These are phyloP conservation scores for Amphilophus citrinellus DNA, from an alignment of 2,113 vertebrate genomes.

Conservation along the genomic window DNA sequence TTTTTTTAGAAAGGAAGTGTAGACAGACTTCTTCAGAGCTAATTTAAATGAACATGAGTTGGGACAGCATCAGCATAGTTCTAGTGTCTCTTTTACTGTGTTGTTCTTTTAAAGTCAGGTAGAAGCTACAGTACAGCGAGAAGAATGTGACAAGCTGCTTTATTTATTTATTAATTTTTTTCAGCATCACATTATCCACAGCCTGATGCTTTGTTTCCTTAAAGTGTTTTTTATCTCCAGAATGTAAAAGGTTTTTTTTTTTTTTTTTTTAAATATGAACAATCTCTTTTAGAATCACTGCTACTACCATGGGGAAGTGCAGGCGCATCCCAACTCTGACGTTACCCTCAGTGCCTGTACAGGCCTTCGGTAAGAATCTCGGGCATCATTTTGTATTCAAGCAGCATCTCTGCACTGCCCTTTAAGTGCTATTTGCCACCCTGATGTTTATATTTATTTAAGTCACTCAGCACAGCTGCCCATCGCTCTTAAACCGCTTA, in stretches of 20 bases:
- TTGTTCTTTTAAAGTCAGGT: constrained; percentile 38
- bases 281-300: constrained; percentile 79
- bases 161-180: neutral
- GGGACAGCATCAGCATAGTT: constrained; percentile 20
- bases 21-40: constrained; percentile 3
- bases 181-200: neutral
- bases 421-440: constrained; percentile 55
- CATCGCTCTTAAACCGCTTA: constrained; percentile 51
- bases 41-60: constrained; percentile 32
- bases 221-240: neutral
- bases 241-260: neutral
- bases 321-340: constrained; percentile 72
- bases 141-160: constrained; percentile 16
- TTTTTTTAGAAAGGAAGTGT: neutral
- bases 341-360: constrained; percentile 82
- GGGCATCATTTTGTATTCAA: constrained; percentile 37
- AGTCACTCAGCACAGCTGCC: constrained; percentile 48
- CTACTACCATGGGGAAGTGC: constrained; percentile 84
- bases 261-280: neutral
- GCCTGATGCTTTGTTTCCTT: neutral
- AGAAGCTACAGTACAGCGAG: neutral
- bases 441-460: constrained; percentile 65
- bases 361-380: constrained; percentile 80
- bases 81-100: constrained; percentile 5
- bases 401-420: constrained; percentile 34